Evolutionary conservation across 2,797 vertebrate species (phyloP).

Genomic region (Sebastes baramenuke): DNA sequence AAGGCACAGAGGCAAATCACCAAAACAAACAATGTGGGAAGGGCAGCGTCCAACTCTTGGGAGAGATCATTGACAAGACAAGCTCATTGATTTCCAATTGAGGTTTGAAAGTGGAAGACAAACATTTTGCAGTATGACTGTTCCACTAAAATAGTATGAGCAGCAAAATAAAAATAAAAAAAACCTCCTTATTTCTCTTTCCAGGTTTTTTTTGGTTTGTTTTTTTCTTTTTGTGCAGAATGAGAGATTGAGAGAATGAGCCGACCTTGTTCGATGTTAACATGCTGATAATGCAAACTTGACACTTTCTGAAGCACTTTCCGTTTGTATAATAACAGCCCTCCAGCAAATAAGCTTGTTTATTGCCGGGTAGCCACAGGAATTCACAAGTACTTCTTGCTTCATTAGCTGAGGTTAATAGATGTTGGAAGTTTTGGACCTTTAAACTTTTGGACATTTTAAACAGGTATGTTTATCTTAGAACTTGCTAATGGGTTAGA

Average conservation of each 20-base stretch:
- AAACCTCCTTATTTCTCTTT: neutral
- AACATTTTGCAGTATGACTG: neutral
- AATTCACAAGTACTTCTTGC: neutral
- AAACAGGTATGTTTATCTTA: neutral
- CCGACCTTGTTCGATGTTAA: neutral
- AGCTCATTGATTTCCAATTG: constrained; percentile 26
- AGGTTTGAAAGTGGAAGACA: constrained; percentile 18
- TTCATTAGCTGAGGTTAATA: neutral
- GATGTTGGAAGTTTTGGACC: neutral
- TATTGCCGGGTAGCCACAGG: neutral
- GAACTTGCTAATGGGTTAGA: neutral
- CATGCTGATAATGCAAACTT: neutral
- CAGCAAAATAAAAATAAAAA: neutral
- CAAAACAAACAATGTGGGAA: constrained; percentile 1
- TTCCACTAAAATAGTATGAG: neutral
- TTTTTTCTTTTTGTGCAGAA: neutral
- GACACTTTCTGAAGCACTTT: neutral
- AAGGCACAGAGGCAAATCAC: neutral
- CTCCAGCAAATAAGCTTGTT: neutral
- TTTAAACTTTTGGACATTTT: neutral
- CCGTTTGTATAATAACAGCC: neutral
- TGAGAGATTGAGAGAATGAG: neutral
- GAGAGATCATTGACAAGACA: neutral
- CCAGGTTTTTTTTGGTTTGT: neutral
- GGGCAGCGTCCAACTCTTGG: neutral